Base-by-base conservation (phyloP, 1,140 invertebrate genomes). In the Nephila pilipes region DNA sequence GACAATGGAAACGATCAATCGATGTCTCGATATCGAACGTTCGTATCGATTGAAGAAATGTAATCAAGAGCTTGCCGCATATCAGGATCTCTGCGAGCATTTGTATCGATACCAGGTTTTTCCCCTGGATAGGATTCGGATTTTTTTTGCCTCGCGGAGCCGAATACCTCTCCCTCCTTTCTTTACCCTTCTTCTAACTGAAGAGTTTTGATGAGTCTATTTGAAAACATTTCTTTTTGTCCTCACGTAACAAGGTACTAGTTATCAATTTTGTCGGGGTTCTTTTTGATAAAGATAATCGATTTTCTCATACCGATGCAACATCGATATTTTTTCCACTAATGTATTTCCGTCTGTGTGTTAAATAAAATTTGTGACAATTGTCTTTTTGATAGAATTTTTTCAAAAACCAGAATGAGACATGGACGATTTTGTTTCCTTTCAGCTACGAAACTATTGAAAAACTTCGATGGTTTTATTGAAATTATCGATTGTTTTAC, bases 11-110 rank as follows among this genome's bases (percentile, higher is more conserved):
- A 32, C 22, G 18, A 54, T 36, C 32, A 87, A 87, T 87, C 85
- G 85, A 87, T 87, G 55, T 22, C 8, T 16, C 85, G 16, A 87
- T 87, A 87, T 87, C 58, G 85, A 87, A 36, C 85, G 29, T 20
- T 60, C 6, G 18, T 14, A 87, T 87, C 85, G 85, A 87, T 60
- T 87, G 57, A 29, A 54, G 81, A 36, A 58, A 87, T 63, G 85
- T 87, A 87, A 87, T 63, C 85, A 87, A 60, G 85, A 87, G 38
- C 57, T 87, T 38, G 20, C 29, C 58, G n/a, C 25, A 87, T 60
- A 63, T 87, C 58, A 57, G 32, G 32, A 22, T 14, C 14, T 25
- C 60, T 57, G n/a, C n/a, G 10, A 20, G 22, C 29, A 14, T 32
- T 36, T 87, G 57, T 87, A 87, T 87, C 85, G 46, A 87, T 63